A percentile compares a stretch with the other conserved stretches of the same genome.
Conservation (phyloP, 2,113 vertebrate genomes). For the Campylomormyrus tamandua region DNA sequence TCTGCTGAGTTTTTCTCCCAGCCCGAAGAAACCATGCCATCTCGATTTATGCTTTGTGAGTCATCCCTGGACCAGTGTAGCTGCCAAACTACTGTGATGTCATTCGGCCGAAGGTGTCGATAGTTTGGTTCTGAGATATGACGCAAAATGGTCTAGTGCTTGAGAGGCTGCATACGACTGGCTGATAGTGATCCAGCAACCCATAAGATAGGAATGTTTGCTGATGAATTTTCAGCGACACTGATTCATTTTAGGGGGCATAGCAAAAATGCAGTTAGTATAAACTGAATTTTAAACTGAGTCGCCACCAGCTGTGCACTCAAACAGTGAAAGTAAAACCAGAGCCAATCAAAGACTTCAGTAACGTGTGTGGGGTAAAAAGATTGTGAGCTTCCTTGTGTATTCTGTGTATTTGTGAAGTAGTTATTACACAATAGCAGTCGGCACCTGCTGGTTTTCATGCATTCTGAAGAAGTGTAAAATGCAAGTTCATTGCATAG, state of each 20-base stretch:
- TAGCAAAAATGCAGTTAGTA: not conserved
- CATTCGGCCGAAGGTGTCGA: not conserved
- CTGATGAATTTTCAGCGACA: not conserved
- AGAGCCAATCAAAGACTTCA: not conserved
- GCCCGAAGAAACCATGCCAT: not conserved
- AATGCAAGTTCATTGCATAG: not conserved
- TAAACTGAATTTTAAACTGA: not conserved
- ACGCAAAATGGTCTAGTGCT: not conserved
- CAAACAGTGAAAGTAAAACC: not conserved
- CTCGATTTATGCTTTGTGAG: conserved; percentile 1
- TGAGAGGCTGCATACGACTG: not conserved
- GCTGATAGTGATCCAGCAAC: not conserved
- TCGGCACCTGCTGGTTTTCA: not conserved
- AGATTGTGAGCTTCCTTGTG: not conserved
- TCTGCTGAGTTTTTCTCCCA: not conserved
- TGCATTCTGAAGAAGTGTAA: not conserved
- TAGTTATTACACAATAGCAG: not conserved
- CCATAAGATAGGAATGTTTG: not conserved
- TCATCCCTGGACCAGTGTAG: not conserved
- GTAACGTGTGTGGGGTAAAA: not conserved
- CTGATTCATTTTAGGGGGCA: not conserved
- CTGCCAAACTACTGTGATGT: not conserved
- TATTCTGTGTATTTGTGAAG: not conserved
- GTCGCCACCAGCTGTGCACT: not conserved
- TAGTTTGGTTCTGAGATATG: not conserved